Evolutionary conservation across 2,888 invertebrate species (phyloP).

Genomic region (Apodemia mormo): DNA sequence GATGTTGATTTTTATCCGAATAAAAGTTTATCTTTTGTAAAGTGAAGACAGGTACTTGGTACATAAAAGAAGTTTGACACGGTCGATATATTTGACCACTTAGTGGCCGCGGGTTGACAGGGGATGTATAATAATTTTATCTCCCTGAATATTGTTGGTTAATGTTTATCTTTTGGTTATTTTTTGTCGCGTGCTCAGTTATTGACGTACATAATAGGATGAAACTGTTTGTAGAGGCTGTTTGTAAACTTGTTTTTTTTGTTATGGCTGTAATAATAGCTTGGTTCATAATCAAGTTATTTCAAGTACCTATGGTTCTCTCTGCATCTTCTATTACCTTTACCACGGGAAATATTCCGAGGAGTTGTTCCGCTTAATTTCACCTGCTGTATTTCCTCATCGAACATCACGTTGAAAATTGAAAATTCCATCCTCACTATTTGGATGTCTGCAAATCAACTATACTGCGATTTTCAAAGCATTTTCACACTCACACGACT

Average conservation of each 20-base stretch:
- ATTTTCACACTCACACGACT: too few species aligned
- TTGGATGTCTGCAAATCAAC: too few species aligned
- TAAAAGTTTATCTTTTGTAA: constrained; percentile 65
- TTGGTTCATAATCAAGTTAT: too few species aligned
- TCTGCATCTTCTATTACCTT: too few species aligned
- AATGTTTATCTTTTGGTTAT: constrained; percentile 50
- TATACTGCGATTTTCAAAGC: too few species aligned
- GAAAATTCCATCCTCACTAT: too few species aligned
- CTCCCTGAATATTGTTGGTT: constrained; percentile 58
- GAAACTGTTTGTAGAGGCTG: constrained; percentile 29
- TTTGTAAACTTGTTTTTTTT: constrained; percentile 18
- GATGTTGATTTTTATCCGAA: constrained; percentile 64
- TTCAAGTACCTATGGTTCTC: too few species aligned
- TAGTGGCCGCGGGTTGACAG: constrained; percentile 63
- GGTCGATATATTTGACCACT: constrained; percentile 69
- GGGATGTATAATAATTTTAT: constrained; percentile 57
- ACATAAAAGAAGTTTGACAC: constrained; percentile 67
- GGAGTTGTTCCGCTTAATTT: too few species aligned
- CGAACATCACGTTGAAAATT: too few species aligned
- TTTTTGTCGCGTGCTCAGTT: constrained; percentile 63
- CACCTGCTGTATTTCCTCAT: too few species aligned
- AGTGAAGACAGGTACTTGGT: constrained; percentile 62
- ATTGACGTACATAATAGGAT: constrained; percentile 47
- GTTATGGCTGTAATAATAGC: background rate
- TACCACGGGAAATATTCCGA: too few species aligned